Evolutionary conservation across 2,888 invertebrate genomes (phyloP).

Genomic region (Scelioninae gen. 2): DNA sequence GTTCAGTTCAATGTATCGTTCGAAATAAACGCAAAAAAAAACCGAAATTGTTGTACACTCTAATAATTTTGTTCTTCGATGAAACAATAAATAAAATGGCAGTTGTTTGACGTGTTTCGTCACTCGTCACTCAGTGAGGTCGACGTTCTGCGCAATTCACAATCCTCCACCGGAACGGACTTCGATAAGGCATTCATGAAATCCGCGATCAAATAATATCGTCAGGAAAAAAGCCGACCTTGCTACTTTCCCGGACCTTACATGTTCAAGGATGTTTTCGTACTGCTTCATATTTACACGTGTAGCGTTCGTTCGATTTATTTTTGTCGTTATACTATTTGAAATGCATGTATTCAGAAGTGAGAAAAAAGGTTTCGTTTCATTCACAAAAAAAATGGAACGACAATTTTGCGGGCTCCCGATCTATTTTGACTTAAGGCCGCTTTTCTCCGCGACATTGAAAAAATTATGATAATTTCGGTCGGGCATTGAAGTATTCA

Average conservation of each 20-base stretch:
- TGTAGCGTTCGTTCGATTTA: conserved; percentile 46
- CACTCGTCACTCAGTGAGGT: conserved; percentile 11
- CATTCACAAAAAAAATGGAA: conserved; percentile 4
- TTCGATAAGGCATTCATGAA: conserved; percentile 37
- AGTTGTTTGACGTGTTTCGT: conserved; percentile 26
- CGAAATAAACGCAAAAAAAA: too few species aligned
- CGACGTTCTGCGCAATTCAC: conserved; percentile 20
- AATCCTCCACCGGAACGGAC: conserved; percentile 24
- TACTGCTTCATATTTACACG: conserved; percentile 53
- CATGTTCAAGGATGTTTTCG: conserved; percentile 50
- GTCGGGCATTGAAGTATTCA: too few species aligned
- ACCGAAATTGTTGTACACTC: too few species aligned
- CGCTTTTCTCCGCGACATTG: background rate
- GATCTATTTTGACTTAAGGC: conserved; percentile 2
- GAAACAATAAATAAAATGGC: conserved; percentile 10
- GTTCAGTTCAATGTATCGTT: too few species aligned
- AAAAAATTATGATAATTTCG: conserved; percentile 4
- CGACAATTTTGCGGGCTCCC: conserved; percentile 2
- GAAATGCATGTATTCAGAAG: conserved; percentile 36
- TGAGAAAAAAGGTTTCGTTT: conserved; percentile 15
- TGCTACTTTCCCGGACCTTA: conserved; percentile 55
- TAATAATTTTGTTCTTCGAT: background rate
- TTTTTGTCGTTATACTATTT: conserved; percentile 35
- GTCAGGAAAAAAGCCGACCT: conserved; percentile 42
- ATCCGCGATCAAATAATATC: conserved; percentile 45